Conservation (phyloP, 2,113 vertebrate species). For the Triplophysa rosa region DNA sequence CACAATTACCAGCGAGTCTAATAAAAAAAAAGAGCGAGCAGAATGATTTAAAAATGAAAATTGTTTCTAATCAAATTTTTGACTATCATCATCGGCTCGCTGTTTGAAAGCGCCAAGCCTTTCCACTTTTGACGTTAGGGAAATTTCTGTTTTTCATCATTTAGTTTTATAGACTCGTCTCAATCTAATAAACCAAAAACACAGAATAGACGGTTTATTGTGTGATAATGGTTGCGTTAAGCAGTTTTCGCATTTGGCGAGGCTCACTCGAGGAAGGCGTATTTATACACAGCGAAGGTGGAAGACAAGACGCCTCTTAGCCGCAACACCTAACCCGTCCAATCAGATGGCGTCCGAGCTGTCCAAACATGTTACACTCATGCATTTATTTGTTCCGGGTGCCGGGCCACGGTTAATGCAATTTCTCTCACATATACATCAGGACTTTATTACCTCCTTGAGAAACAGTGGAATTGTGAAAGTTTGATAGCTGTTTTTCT, state of each 20-base stretch:
- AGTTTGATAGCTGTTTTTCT: constrained; percentile 39
- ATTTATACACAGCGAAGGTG: not conserved
- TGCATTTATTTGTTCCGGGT: constrained; percentile 20
- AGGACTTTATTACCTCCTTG: constrained; percentile 37
- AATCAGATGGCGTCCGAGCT: constrained; percentile 1
- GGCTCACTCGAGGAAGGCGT: constrained; percentile 1
- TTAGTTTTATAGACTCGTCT: constrained; percentile 19
- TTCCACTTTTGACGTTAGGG: not conserved
- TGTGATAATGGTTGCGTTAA: not conserved
- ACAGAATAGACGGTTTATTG: not conserved
- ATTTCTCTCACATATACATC: constrained; percentile 33
- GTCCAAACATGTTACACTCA: constrained; percentile 18
- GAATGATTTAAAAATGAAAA: constrained; percentile 27
- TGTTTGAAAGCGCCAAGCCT: not conserved
- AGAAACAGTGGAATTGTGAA: constrained; percentile 38
- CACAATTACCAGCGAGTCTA: constrained; percentile 26
- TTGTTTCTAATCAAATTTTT: constrained; percentile 7
- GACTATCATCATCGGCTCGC: not conserved
- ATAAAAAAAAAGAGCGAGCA: constrained; percentile 13
- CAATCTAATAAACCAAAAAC: constrained; percentile 34
- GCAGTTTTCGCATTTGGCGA: constrained; percentile 12
- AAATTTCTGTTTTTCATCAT: not conserved
- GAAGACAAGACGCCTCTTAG: not conserved
- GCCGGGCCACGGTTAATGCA: constrained; percentile 28
- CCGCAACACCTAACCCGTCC: not conserved